A percentile compares a stretch with the other conserved stretches of the same genome.
Conservation (phyloP, 2,888 invertebrate species). For the Rhopalosiphum nymphaeae region DNA sequence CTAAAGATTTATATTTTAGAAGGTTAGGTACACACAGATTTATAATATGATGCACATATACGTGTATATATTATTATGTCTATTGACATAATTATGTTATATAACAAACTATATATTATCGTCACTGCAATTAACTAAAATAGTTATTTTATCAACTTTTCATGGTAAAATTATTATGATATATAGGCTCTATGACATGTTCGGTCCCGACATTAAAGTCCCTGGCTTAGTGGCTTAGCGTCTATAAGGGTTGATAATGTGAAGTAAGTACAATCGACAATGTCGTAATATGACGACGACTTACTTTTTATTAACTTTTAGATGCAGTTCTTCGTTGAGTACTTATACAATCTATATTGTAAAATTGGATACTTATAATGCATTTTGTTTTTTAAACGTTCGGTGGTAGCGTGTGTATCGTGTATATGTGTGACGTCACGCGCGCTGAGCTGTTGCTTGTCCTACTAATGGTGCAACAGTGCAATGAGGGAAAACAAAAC, state of each 20-base stretch:
- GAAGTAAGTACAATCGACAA: not conserved
- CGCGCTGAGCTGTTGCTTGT: not conserved
- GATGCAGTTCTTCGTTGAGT: not conserved
- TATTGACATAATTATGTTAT: too few species aligned
- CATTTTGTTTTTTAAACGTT: not conserved
- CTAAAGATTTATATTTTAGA: not conserved
- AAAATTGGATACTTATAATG: not conserved
- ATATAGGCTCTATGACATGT: not conserved
- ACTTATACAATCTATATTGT: not conserved
- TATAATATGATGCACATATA: not conserved
- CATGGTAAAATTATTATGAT: not conserved
- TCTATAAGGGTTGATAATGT: not conserved
- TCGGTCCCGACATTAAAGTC: constrained; percentile 1
- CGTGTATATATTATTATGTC: too few species aligned
- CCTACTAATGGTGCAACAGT: not conserved
- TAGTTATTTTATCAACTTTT: not conserved
- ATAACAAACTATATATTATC: too few species aligned
- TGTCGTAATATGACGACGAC: not conserved
- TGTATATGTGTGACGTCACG: constrained; percentile 15
- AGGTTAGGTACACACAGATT: not conserved
- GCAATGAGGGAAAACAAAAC: not conserved
- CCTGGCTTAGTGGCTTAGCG: not conserved
- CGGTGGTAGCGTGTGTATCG: not conserved
- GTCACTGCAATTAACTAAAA: not conserved
- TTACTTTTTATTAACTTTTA: not conserved